phyloP scores from a whole-genome alignment of 2,888 invertebrate genomes.

The Eupithecia inturbata region DNA sequence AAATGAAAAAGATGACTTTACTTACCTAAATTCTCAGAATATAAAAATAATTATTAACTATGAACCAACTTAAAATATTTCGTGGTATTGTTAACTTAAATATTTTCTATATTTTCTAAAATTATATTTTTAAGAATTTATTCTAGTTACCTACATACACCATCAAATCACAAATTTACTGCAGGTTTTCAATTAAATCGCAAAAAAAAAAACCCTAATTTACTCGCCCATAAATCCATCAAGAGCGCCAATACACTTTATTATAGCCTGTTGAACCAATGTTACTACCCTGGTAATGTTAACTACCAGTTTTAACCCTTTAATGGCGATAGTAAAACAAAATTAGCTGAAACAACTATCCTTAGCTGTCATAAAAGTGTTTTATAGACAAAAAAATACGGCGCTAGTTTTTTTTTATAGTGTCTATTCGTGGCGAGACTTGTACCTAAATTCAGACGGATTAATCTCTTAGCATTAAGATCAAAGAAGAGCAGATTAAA shows the following conservation, averaged over 20 bases:
- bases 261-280: constrained; percentile 40
- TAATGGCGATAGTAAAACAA: constrained; percentile 43
- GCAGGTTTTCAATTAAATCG: not conserved
- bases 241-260: constrained; percentile 24
- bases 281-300: constrained; percentile 42
- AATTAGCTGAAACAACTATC: constrained; percentile 46
- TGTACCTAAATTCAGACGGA: constrained; percentile 22
- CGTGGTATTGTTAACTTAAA: no score
- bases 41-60: not conserved
- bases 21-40: not conserved
- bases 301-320: constrained; percentile 41
- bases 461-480: constrained; percentile 37
- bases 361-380: constrained; percentile 35
- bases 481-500: constrained; percentile 42
- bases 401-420: constrained; percentile 12
- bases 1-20: not conserved
- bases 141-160: not conserved
- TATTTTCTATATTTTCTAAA: no score
- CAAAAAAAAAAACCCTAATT: constrained; percentile 7
- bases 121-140: not conserved
- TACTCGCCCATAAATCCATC: not conserved
- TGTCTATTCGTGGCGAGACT: constrained; percentile 13
- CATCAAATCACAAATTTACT: not conserved
- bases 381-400: constrained; percentile 28
- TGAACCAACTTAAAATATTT: not conserved